Evolutionary conservation across 2,888 invertebrate species (phyloP).

Genomic region (Hydriomena furcata): DNA sequence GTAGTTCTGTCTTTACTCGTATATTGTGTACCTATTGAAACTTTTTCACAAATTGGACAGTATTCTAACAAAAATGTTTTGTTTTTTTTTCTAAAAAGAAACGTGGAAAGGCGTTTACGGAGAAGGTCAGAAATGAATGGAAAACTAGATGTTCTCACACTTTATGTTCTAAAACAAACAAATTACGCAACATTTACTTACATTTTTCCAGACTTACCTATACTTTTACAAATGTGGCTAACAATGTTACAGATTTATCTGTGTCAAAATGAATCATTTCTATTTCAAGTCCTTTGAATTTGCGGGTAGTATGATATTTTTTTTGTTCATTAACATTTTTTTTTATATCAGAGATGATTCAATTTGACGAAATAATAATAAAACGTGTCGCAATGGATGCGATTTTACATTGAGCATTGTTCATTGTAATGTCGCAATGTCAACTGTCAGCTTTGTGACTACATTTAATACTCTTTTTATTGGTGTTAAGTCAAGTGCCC

Average conservation of each 20-base stretch:
- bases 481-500: constrained; percentile 26
- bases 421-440: constrained; percentile 41
- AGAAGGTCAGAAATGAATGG: constrained; percentile 87
- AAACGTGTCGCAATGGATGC: constrained; percentile 29
- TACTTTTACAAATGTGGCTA: constrained; percentile 36
- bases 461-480: constrained; percentile 27
- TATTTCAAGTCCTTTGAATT: neutral
- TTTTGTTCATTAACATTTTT: neutral
- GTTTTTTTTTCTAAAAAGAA: constrained; percentile 84
- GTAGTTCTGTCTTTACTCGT: too few species aligned
- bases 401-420: constrained; percentile 37
- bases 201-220: constrained; percentile 11
- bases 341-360: constrained; percentile 14
- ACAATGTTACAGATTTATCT: constrained; percentile 44
- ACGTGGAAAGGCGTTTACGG: constrained; percentile 90
- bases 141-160: constrained; percentile 70
- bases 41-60: constrained; percentile 29
- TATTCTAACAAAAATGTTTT: constrained; percentile 43
- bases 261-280: constrained; percentile 28
- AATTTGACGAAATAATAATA: constrained; percentile 24
- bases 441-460: constrained; percentile 57
- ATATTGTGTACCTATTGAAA: too few species aligned
- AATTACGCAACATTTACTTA: constrained; percentile 34
- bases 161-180: constrained; percentile 64
- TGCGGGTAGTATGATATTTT: neutral